Evolutionary conservation across 2,888 invertebrate species (phyloP).

Genomic region (Synergus japonicus): DNA sequence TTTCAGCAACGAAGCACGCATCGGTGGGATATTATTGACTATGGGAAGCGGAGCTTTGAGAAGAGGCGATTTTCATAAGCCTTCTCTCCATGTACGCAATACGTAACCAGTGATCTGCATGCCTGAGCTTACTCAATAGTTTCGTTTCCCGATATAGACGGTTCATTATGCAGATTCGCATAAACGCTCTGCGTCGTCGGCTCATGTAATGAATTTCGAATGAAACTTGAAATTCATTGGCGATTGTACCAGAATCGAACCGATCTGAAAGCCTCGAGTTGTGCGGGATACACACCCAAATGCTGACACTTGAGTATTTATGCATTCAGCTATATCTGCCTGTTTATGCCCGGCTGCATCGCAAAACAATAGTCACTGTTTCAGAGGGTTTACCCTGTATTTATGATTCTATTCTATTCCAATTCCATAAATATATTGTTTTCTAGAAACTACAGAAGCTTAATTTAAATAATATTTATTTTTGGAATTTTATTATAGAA

Average conservation of each 20-base stretch:
- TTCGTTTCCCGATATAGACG: constrained; percentile 43
- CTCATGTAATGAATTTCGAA: constrained; percentile 24
- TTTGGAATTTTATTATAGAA: not conserved
- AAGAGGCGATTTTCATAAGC: constrained; percentile 12
- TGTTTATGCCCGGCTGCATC: constrained; percentile 12
- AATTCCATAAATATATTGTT: not conserved
- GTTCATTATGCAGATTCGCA: constrained; percentile 49
- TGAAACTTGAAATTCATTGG: constrained; percentile 31
- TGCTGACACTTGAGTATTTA: constrained; percentile 21
- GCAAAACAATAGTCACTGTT: constrained; percentile 24
- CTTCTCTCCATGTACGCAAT: not conserved
- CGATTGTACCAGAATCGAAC: constrained; percentile 16
- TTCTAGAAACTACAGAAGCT: not conserved
- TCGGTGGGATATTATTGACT: not conserved
- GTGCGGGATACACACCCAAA: constrained; percentile 2
- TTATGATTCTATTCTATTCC: not conserved
- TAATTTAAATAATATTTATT: not conserved
- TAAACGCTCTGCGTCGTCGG: constrained; percentile 34
- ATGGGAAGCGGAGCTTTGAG: not conserved
- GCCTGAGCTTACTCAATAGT: constrained; percentile 41
- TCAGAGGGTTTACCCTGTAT: not conserved
- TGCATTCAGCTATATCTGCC: constrained; percentile 5
- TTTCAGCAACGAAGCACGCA: not conserved
- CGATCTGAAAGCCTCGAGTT: not conserved
- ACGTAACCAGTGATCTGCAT: constrained; percentile 9